Evolutionary conservation across 2,113 vertebrate genomes (phyloP), one percentile per base, ranked within the genome.

Genomic region (Daboia siamensis): DNA sequence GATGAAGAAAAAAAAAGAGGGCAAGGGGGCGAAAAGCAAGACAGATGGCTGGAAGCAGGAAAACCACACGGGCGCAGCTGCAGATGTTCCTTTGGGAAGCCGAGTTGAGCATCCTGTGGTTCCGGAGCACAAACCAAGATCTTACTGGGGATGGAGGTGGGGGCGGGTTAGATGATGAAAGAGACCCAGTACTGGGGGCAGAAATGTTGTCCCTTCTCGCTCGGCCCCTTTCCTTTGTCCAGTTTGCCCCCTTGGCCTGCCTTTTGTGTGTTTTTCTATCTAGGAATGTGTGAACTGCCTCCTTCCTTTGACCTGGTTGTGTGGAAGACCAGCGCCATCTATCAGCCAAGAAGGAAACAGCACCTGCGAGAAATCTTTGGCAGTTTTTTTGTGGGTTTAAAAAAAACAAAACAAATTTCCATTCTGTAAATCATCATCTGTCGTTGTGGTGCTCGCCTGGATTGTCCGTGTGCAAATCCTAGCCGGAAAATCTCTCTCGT

Each of bases 321-420:
- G 2, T 52, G n/a, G 55, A 90, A 86, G 15, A 11, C 17, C 6
- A 46, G 23, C 13, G 21, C 88, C 92, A 90, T 33, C 88, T 90
- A 39, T 21, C 29, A 2, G 55, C n/a, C 88, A 54, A 4, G n/a
- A 64, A 54, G 3, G 46, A n/a, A 90, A 86, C 29, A 54, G 74
- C 84, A 59, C 56, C 80, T 93, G 86, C 10, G 57, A 24, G 90
- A 91, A 93, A 86, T 94, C 89, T 51, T 88, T 3, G 74, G 7
- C 0, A 8, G 33, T 21, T 17, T 39, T n/a, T 39, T 39, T 39
- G 39, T 39, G 39, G 39, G 39, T 39, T 39, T 39, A n/a, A n/a
- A n/a, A n/a, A 39, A 39, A 39, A 39, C 1, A 39, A 39, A 39
- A 39, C 1, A 39, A 39, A 39, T 1, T 39, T 39, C 39, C 39